Percentiles rank a stretch among this genome's conserved stretches.
Evolutionary conservation across 30 jellyfish, hydroid and myxozoan species (phyloP).

Genomic region (Cassiopea andromeda): DNA sequence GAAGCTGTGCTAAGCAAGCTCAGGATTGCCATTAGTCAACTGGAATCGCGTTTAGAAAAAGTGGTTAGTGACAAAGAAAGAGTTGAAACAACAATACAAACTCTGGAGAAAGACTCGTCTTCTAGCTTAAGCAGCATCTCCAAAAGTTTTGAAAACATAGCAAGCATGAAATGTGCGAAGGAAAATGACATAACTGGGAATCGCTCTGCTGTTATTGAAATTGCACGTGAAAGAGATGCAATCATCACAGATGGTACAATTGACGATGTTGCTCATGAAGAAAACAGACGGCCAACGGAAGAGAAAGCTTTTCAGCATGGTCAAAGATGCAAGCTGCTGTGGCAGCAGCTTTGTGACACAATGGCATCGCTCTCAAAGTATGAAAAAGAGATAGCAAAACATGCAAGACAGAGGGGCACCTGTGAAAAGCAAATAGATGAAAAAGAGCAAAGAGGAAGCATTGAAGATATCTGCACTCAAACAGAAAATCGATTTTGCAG

Average conservation of each 20-base stretch:
- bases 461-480: conserved; percentile 4
- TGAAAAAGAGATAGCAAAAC: conserved; percentile 52
- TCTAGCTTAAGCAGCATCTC: conserved; percentile 5
- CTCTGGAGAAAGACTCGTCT: conserved; percentile 8
- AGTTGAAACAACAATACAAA: conserved; percentile 37
- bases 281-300: conserved; percentile 44
- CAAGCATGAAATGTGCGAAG: neutral
- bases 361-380: conserved; percentile 51
- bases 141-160: conserved; percentile 22
- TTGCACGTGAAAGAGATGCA: conserved; percentile 65
- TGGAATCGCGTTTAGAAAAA: conserved; percentile 52
- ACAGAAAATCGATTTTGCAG: conserved; percentile 13
- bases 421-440: conserved; percentile 45
- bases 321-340: conserved; percentile 56
- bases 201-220: conserved; percentile 78
- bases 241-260: conserved; percentile 67
- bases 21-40: conserved; percentile 65
- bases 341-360: conserved; percentile 85
- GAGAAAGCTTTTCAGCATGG: conserved; percentile 74
- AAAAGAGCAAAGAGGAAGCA: conserved; percentile 22
- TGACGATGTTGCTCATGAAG: conserved; percentile 62
- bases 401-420: conserved; percentile 18
- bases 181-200: conserved; percentile 7
- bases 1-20: conserved; percentile 58
- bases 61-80: conserved; percentile 40